Percentiles rank a stretch among this genome's conserved stretches.
phyloP scores from a whole-genome alignment of 2,113 vertebrate genomes.

The Pangasianodon gigas region DNA sequence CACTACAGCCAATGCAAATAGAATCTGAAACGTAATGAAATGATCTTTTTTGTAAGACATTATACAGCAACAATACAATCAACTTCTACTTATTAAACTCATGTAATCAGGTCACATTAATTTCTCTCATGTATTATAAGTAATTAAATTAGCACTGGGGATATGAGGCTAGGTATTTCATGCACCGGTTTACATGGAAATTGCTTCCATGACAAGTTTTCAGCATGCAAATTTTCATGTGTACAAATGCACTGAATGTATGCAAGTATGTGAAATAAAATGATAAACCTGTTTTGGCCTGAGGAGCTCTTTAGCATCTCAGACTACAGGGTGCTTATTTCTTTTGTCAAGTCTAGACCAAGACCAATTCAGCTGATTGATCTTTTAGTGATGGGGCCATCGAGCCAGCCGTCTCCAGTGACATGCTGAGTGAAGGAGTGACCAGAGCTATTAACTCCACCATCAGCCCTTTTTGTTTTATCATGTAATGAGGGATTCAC shows the following conservation, averaged over 20 bases:
- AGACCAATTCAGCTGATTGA: not conserved
- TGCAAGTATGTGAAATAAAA: not conserved
- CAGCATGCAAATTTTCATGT: not conserved
- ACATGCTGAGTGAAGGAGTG: slow-evolving; percentile 19
- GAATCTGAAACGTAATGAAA: not conserved
- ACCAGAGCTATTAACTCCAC: slow-evolving; percentile 8
- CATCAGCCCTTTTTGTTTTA: not conserved
- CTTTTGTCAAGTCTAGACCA: not conserved
- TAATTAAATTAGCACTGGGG: not conserved
- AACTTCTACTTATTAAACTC: not conserved
- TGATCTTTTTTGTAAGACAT: not conserved
- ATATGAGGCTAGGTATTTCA: not conserved
- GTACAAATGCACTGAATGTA: not conserved
- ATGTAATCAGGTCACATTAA: not conserved
- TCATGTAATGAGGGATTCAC: not conserved
- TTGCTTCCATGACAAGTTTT: not conserved
- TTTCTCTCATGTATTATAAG: not conserved
- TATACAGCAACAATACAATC: not conserved
- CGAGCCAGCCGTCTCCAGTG: not conserved
- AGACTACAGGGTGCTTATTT: not conserved
- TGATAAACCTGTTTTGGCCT: not conserved
- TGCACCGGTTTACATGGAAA: not conserved
- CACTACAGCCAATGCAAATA: no score
- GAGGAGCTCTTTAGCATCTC: not conserved
- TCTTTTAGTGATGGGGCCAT: slow-evolving; percentile 3